Conservation (phyloP, 2,888 invertebrate species). For the Penaeus monodon region DNA sequence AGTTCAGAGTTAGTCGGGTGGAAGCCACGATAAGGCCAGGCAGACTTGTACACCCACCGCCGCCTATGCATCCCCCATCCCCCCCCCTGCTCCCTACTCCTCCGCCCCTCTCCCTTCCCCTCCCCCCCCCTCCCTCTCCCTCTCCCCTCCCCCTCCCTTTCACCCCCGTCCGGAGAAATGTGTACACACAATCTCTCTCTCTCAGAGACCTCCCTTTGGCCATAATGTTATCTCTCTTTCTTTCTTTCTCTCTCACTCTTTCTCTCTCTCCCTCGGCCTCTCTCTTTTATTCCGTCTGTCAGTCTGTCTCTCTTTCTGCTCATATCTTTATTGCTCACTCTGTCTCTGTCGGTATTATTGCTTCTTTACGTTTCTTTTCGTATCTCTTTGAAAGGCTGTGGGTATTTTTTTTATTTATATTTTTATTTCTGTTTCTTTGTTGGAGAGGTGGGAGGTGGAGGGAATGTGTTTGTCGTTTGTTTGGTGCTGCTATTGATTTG, state of each 20-base stretch:
- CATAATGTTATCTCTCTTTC: slow-evolving; percentile 5
- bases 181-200: background rate
- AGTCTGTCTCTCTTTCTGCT: slow-evolving; percentile 21
- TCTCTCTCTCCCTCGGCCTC: background rate
- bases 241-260: background rate
- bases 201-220: background rate
- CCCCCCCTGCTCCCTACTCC: too few species aligned
- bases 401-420: too few species aligned
- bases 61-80: too few species aligned
- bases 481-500: too few species aligned
- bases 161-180: background rate
- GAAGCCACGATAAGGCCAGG: slow-evolving; percentile 11
- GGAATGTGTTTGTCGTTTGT: too few species aligned
- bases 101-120: too few species aligned
- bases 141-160: too few species aligned
- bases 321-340: slow-evolving; percentile 7
- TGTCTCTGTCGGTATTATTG: background rate
- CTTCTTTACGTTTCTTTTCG: background rate
- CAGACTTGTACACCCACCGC: slow-evolving; percentile 10
- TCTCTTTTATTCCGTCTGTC: background rate
- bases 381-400: background rate
- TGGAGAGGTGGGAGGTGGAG: too few species aligned
- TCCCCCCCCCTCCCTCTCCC: too few species aligned
- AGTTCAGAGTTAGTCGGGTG: slow-evolving; percentile 9
- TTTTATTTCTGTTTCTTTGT: too few species aligned